These are phyloP conservation scores for Sapayoa aenigma DNA, from an alignment of 2,113 vertebrate genomes.

Conservation along the genomic window DNA sequence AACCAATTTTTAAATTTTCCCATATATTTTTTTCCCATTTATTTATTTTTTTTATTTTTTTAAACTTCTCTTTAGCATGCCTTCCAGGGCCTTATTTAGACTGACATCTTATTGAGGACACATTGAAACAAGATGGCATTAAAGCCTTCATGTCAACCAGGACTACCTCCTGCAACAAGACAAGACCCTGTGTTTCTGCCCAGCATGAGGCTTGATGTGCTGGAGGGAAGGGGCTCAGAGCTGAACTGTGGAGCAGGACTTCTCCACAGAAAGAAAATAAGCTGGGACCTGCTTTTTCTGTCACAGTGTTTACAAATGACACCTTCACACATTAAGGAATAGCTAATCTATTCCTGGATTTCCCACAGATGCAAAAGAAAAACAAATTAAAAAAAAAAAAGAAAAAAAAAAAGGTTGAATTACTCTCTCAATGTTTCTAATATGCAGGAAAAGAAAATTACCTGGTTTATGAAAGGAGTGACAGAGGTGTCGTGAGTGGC, in stretches of 20 bases:
- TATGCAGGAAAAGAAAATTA: neutral
- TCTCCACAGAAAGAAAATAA: neutral
- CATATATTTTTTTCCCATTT: neutral
- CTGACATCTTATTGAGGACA: neutral
- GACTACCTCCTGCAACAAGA: neutral
- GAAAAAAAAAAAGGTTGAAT: neutral
- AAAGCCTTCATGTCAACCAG: neutral
- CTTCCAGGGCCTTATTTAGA: neutral
- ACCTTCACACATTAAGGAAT: neutral
- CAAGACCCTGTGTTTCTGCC: neutral
- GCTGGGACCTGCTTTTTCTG: neutral
- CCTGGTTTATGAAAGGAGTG: neutral
- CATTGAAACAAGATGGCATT: neutral
- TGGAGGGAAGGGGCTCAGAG: neutral
- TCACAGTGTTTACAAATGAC: neutral
- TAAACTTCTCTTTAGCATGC: neutral
- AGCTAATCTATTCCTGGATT: neutral
- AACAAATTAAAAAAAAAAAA: neutral
- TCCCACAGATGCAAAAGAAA: neutral
- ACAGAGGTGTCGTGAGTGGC: too few relatives aligned
- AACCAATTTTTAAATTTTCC: neutral
- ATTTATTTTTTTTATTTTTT: neutral
- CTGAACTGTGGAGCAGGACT: neutral
- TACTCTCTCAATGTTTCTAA: neutral
- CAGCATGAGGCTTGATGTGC: fast-evolving